Evolutionary conservation across 2,888 invertebrate genomes (phyloP).

Genomic region (Oscheius myriophilus): DNA sequence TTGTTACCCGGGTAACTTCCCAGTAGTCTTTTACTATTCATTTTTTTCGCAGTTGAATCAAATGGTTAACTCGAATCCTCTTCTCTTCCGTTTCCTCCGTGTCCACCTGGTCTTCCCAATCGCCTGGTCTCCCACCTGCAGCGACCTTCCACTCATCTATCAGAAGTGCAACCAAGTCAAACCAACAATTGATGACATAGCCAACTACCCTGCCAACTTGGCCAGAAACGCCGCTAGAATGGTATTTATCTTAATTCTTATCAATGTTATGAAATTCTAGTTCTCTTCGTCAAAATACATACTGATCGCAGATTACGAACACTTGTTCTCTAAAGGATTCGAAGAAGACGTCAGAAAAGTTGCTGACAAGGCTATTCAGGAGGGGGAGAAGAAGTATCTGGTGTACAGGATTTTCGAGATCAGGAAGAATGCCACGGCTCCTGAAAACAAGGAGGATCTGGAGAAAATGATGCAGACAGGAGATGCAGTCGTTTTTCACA

Average conservation of each 20-base stretch:
- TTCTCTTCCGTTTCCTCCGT: background rate
- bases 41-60: slow-evolving; percentile 9
- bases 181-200: background rate
- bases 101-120: slow-evolving; percentile 24
- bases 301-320: slow-evolving; percentile 29
- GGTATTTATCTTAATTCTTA: background rate
- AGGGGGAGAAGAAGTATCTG: background rate
- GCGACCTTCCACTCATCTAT: too few relatives aligned
- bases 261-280: too few relatives aligned
- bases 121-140: background rate
- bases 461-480: slow-evolving; percentile 7
- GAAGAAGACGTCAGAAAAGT: slow-evolving; percentile 21
- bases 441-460: slow-evolving; percentile 11
- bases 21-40: background rate
- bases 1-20: background rate
- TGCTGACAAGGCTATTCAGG: background rate
- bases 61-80: background rate
- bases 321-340: slow-evolving; percentile 24
- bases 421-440: background rate
- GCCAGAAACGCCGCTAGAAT: slow-evolving; percentile 28
- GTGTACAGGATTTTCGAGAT: slow-evolving; percentile 32
- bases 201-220: slow-evolving; percentile 29
- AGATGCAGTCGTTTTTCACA: slow-evolving; percentile 23
- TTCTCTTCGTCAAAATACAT: slow-evolving; percentile 25
- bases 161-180: background rate